Percentiles rank a stretch among this genome's conserved stretches.
Conservation (phyloP, 2,888 invertebrate species). For the Sinotaia quadrata region DNA sequence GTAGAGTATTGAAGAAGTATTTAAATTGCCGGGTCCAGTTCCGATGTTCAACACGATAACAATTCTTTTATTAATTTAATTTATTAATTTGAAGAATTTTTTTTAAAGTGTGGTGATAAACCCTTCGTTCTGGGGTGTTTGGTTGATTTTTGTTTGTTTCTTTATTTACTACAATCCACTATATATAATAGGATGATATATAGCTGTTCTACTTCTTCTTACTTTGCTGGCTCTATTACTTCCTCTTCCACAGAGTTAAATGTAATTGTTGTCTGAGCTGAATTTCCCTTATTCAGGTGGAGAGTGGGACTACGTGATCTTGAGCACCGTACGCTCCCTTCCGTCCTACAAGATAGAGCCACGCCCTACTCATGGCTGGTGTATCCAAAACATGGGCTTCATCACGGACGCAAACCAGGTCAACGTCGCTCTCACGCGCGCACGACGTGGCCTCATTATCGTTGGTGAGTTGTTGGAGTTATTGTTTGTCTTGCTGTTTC, state of each 20-base stretch:
- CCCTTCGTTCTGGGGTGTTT: too few species aligned
- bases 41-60: too few species aligned
- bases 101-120: not conserved
- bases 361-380: conserved; percentile 62
- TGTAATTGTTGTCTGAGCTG: too few species aligned
- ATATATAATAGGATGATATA: not conserved
- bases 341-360: conserved; percentile 59
- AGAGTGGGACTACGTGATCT: conserved; percentile 66
- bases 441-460: conserved; percentile 63
- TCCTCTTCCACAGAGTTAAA: too few species aligned
- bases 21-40: too few species aligned
- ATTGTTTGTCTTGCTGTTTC: too few species aligned
- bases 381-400: conserved; percentile 63
- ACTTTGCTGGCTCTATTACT: too few species aligned
- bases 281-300: conserved; percentile 59
- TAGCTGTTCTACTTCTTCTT: too few species aligned
- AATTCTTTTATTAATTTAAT: too few species aligned
- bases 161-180: not conserved
- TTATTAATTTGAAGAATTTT: not conserved
- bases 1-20: not conserved
- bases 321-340: conserved; percentile 63
- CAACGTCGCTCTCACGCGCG: conserved; percentile 67
- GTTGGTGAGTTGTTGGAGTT: too few species aligned
- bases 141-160: too few species aligned
- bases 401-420: conserved; percentile 66